phyloP scores from a whole-genome alignment of 2,113 vertebrate species.

The Rana temporaria region DNA sequence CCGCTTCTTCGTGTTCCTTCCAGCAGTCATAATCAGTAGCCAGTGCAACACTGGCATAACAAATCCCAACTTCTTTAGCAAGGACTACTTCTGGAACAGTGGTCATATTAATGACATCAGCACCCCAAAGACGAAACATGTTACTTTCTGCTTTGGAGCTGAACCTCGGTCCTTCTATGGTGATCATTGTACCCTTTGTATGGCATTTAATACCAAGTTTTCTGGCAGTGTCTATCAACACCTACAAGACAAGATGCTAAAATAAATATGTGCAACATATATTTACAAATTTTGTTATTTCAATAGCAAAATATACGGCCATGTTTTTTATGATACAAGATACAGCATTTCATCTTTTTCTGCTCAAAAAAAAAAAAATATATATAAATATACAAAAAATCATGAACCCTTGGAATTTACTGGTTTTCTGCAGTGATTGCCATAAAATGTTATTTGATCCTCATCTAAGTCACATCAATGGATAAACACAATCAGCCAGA shows the following conservation, averaged over 20 bases:
- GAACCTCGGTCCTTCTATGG: slow-evolving; percentile 93
- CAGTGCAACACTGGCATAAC: slow-evolving; percentile 96
- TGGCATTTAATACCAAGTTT: slow-evolving; percentile 90
- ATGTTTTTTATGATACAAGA: no score
- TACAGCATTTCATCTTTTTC: no score
- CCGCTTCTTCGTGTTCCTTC: slow-evolving; percentile 95
- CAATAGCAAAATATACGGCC: no score
- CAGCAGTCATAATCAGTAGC: slow-evolving; percentile 98
- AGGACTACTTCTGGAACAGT: slow-evolving; percentile 95
- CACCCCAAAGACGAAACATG: slow-evolving; percentile 93
- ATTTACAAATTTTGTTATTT: not conserved
- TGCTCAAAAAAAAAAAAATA: no score
- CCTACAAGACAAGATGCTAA: slow-evolving; percentile 68
- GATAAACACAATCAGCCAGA: no score
- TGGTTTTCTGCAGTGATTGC: no score
- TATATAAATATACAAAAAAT: no score
- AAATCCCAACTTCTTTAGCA: slow-evolving; percentile 92
- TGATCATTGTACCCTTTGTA: slow-evolving; percentile 86
- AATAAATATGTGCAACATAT: not conserved
- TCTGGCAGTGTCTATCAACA: slow-evolving; percentile 85
- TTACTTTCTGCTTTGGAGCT: slow-evolving; percentile 92
- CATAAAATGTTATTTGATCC: no score
- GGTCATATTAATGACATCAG: slow-evolving; percentile 97
- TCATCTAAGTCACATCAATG: no score
- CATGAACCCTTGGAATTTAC: no score